Evolutionary conservation across 2,888 invertebrate species (phyloP).

Genomic region (Griposia aprilina): DNA sequence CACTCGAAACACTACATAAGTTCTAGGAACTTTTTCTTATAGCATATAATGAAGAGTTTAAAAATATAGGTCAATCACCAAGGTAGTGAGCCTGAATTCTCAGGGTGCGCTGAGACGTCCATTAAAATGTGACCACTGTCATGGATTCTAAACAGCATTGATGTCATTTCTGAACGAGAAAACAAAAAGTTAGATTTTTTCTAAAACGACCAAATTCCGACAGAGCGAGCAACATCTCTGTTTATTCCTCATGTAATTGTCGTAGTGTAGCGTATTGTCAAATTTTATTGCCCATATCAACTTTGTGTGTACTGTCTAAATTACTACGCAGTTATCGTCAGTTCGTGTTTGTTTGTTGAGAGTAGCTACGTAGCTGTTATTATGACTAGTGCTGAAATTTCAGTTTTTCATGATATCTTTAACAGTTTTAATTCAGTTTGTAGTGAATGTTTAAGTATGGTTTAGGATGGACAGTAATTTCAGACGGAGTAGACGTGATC

Average conservation of each 20-base stretch:
- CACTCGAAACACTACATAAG: too few relatives aligned
- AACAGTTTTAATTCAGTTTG: slow-evolving; percentile 26
- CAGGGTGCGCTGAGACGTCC: background rate
- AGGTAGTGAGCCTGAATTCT: background rate
- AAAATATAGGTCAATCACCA: background rate
- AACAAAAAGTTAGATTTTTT: background rate
- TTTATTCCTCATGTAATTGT: slow-evolving; percentile 85
- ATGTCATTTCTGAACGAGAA: background rate
- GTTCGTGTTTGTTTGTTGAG: slow-evolving; percentile 47
- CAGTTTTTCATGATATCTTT: slow-evolving; percentile 35
- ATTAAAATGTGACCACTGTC: background rate
- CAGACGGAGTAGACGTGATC: background rate
- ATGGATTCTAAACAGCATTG: background rate
- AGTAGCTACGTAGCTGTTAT: slow-evolving; percentile 22
- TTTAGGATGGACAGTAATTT: background rate
- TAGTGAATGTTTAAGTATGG: background rate
- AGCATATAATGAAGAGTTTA: background rate
- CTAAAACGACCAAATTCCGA: background rate
- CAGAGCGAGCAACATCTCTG: slow-evolving; percentile 72
- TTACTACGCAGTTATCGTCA: slow-evolving; percentile 60
- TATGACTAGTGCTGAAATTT: slow-evolving; percentile 25
- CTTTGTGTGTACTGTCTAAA: slow-evolving; percentile 74
- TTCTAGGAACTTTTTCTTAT: background rate
- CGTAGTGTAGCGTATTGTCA: slow-evolving; percentile 81
- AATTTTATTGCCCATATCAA: slow-evolving; percentile 89